Evolutionary conservation across 2,797 vertebrate genomes (phyloP), one percentile per base, ranked within the genome.

Genomic region (Harpagifer antarcticus): DNA sequence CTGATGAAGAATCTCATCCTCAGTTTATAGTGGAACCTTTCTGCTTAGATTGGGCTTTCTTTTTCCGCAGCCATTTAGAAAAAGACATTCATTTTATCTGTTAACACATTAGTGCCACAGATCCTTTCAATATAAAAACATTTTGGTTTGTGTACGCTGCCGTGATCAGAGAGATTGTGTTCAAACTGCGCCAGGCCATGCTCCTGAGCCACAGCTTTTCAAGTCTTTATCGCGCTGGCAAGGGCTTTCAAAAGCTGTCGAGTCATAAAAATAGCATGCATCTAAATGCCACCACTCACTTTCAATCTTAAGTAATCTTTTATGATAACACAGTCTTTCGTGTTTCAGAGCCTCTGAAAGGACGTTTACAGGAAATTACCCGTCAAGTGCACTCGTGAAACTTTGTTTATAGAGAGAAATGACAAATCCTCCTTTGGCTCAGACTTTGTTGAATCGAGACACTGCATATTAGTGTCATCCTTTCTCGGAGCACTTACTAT

Each of bases 141-240:
- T 73, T 50, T 37, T 49, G 40, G 62, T 17, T 55, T 42, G 57
- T 16, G 7, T 71, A 65, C 65, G 49, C 64, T 63, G 72, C 57
- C 17, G 1, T 68, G 73, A 75, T 61, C 65, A 67, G 33, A 74
- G 50, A 9, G 69, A 81, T 20, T 81, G 79, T 79, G 63, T 55
- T 78, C 76, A 85, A 81, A 81, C 61, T 56, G 67, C 11, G 40
- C 43, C 60, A 75, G 71, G 72, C 60, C 54, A 48, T 13, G 1
- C 50, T 23, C 45, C 68, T 63, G 67, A 81, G 87, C 82, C 89
- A 81, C 82, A 84, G 89, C 86, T 90, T 91, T 91, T 86, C 80
- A 91, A 92, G 87, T 89, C 91, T 93, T 93, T 91, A 91, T 93
- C 91, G 83, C 70, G 58, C 87, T 88, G 87, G 86, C 90, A 86